A percentile compares a stretch with the other conserved stretches of the same genome.
Conservation (phyloP, 2,113 vertebrate species). For the Pseudorhombus dupliciocellatus region DNA sequence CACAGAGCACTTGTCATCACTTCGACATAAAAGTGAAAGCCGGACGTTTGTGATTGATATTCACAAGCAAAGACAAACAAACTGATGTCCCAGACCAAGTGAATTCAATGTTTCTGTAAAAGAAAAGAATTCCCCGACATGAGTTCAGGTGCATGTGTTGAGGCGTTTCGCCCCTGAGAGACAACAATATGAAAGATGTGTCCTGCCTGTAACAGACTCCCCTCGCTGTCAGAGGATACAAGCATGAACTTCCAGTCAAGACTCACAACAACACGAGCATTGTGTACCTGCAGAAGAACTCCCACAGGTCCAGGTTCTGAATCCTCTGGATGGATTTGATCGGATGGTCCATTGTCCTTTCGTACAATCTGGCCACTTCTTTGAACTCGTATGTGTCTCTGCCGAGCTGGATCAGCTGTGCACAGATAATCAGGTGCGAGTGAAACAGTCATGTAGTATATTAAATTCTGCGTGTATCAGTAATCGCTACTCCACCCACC, state of each 20-base stretch:
- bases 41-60: neutral
- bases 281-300: constrained; percentile 95
- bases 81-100: no score
- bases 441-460: neutral
- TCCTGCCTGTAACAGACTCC: no score
- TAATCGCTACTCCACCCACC: constrained; percentile 71
- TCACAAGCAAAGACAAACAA: neutral
- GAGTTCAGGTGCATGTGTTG: no score
- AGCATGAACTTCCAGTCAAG: no score
- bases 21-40: neutral
- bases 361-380: constrained; percentile 91
- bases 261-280: neutral
- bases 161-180: no score
- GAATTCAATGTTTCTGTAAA: no score
- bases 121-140: no score
- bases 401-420: constrained; percentile 84
- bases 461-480: neutral
- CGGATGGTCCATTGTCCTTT: constrained; percentile 91
- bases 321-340: constrained; percentile 95
- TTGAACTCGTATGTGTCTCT: constrained; percentile 93
- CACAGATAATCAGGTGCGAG: constrained; percentile 1
- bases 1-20: constrained; percentile 27
- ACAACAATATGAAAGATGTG: no score
- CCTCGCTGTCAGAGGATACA: no score
- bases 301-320: constrained; percentile 97